Evolutionary conservation across 2,797 vertebrate genomes (phyloP), one percentile per base, ranked within the genome.

Genomic region (Morelia viridis): DNA sequence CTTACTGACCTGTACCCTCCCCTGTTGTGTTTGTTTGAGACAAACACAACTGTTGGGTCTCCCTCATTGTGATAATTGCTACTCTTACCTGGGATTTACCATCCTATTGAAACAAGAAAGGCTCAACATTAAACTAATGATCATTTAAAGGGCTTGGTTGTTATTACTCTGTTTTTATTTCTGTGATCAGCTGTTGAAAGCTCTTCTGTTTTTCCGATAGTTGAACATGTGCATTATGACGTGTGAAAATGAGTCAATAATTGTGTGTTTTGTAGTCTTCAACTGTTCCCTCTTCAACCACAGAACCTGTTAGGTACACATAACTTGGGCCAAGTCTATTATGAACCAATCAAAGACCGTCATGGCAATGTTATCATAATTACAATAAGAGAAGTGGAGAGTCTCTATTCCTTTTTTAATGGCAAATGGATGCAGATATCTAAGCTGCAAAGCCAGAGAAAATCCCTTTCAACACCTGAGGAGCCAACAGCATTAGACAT

Each of bases 391-490:
- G 99, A 99, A 96, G 98, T 98, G 71, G 99, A 99, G 95, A 98
- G 97, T 90, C 98, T 98, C 93, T 98, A 98, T 96, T 98, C 99
- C 0, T 98, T 98, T 96, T 98, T 98, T 96, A 99, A 98, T 5
- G 98, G 99, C 91, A 99, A 98, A 96, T 99, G 99, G 99, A 98
- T 99, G 98, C 98, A 98, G 95, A 98, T 99, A 95, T 98, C 98
- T 96, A 99, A 99, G 93, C 98, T 99, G 89, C 99, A 99, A 98
- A 99, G 99, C 95, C 99, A 99, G 97, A 98, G 99, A 96, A 99
- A 99, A 97, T 99, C 98, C n/a, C 97, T 99, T 90, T 99, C 99
- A 95, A 99, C 99, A 5, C 99, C 99, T 0, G 99, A 99, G 96
- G 99, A 99, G 94, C 99, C 99, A 85, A 99, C 99, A 41, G 98